phyloP scores from a whole-genome alignment of 2,888 invertebrate genomes.

The Heliconius erato region DNA sequence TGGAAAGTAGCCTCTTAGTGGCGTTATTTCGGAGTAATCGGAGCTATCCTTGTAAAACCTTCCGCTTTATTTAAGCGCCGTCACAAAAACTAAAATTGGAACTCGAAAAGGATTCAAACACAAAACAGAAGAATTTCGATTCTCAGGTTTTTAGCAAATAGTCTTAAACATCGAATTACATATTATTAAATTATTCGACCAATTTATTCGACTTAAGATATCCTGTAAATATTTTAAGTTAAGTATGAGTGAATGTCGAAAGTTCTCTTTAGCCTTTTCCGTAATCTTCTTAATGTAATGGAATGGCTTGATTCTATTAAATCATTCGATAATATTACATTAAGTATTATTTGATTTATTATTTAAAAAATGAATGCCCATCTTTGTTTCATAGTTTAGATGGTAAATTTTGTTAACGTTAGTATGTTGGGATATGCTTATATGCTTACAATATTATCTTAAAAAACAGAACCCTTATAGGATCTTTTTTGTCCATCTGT shows the following conservation, averaged over 20 bases:
- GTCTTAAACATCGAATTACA: too few relatives aligned
- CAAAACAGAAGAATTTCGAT: background rate
- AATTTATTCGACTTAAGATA: too few relatives aligned
- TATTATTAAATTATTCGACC: too few relatives aligned
- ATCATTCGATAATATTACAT: background rate
- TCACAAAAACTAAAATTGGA: background rate
- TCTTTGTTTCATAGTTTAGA: too few relatives aligned
- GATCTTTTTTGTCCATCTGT: too few relatives aligned
- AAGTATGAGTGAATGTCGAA: conserved; percentile 3
- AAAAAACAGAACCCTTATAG: too few relatives aligned
- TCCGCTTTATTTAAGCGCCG: background rate
- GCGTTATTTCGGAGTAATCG: conserved; percentile 21
- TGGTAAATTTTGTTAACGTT: background rate
- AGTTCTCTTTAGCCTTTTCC: background rate
- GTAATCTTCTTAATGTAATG: background rate
- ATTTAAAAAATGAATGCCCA: background rate
- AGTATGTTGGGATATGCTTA: background rate
- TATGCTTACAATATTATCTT: background rate
- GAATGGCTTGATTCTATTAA: background rate
- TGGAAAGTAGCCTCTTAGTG: conserved; percentile 41
- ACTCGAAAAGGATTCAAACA: background rate
- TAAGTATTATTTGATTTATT: background rate
- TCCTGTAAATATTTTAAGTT: background rate
- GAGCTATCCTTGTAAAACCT: conserved; percentile 23
- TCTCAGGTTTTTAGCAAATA: background rate